A percentile compares a stretch with the other conserved stretches of the same genome.
Conservation (phyloP, 30 jellyfish, hydroid and myxozoan species). For the Cassiopea xamachana region DNA sequence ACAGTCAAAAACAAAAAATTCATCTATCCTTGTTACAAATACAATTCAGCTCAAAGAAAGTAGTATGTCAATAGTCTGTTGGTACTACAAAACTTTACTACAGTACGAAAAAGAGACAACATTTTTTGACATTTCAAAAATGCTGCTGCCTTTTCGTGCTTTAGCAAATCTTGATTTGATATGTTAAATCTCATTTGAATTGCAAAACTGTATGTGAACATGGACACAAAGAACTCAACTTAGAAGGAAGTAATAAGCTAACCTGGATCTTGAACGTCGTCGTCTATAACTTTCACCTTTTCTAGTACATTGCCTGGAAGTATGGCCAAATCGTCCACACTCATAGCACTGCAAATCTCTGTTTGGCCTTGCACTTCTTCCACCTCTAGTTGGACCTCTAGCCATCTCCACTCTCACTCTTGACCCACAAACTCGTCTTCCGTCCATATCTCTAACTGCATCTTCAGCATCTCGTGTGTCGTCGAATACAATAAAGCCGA, state of each 20-base stretch:
- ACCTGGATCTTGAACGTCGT: constrained; percentile 76
- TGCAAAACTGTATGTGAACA: too few relatives aligned
- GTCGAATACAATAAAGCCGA: constrained; percentile 94
- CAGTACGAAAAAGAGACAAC: too few relatives aligned
- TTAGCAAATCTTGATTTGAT: too few relatives aligned
- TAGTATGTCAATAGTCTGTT: too few relatives aligned
- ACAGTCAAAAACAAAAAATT: too few relatives aligned
- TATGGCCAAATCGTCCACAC: constrained; percentile 94
- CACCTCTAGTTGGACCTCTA: constrained; percentile 92
- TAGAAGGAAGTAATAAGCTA: neutral
- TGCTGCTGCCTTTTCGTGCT: too few relatives aligned
- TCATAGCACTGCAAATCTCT: constrained; percentile 84
- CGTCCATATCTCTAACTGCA: constrained; percentile 99
- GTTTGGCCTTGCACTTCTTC: constrained; percentile 79
- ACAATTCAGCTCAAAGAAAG: too few relatives aligned
- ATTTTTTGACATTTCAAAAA: too few relatives aligned
- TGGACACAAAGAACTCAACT: neutral
- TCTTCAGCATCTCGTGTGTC: constrained; percentile 99
- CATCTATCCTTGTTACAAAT: too few relatives aligned
- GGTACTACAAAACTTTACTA: too few relatives aligned
- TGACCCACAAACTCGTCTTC: constrained; percentile 92
- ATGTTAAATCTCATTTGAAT: too few relatives aligned
- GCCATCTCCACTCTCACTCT: constrained; percentile 96
- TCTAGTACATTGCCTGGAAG: constrained; percentile 82
- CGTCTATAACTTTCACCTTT: constrained; percentile 83